phyloP scores from a whole-genome alignment of 2,888 invertebrate genomes.

The Lucinisca nassula region DNA sequence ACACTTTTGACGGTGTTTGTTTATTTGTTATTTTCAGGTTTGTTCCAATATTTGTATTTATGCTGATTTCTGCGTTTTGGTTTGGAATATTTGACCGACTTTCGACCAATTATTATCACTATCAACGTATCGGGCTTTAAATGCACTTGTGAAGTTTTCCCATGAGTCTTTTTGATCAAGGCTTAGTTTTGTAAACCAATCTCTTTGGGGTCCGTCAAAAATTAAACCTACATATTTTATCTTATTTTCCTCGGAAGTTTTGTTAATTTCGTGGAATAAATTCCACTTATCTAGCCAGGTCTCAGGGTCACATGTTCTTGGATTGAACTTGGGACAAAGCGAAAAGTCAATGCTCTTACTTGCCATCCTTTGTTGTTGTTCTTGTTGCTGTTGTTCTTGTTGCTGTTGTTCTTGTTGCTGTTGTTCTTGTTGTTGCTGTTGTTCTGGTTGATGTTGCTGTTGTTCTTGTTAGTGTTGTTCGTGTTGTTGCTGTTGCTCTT shows the following conservation, averaged over 20 bases:
- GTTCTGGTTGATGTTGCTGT: not conserved
- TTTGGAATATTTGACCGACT: not conserved
- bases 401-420: not conserved
- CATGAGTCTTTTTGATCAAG: not conserved
- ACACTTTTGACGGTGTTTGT: not conserved
- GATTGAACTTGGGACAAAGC: not conserved
- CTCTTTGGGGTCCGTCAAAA: not conserved
- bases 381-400: not conserved
- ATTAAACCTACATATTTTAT: slow-evolving; percentile 4
- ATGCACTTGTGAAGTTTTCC: not conserved
- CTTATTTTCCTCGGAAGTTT: not conserved
- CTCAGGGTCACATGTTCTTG: not conserved
- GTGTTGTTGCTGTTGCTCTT: no score
- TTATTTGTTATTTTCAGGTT: not conserved
- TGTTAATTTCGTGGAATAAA: not conserved
- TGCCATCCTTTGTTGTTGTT: not conserved
- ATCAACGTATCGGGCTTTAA: not conserved
- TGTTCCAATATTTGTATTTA: not conserved
- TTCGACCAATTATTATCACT: not conserved
- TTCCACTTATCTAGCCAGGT: not conserved
- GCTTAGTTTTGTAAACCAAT: not conserved
- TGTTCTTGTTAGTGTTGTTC: no score
- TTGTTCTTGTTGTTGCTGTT: not conserved
- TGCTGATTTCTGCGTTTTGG: not conserved
- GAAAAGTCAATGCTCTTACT: slow-evolving; percentile 1